These are phyloP conservation scores for Polia nebulosa DNA, from an alignment of 2,888 invertebrate genomes.

Conservation along the genomic window DNA sequence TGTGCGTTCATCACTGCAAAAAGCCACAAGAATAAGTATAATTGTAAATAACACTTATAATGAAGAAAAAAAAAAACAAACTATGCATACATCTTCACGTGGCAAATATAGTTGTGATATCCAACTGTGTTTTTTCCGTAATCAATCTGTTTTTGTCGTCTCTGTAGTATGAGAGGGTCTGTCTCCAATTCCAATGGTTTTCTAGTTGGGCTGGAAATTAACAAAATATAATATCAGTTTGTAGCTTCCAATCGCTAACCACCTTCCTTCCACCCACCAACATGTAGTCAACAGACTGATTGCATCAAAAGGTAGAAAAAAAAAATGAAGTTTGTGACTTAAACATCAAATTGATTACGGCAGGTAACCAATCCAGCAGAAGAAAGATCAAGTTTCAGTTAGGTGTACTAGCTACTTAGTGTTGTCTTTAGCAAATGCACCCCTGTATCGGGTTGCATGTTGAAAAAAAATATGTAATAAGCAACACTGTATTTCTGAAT, in stretches of 20 bases:
- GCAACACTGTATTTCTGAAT: neutral
- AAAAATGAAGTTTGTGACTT: neutral
- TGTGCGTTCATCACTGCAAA: slow-evolving; percentile 91
- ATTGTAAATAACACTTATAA: neutral
- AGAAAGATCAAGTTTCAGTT: neutral
- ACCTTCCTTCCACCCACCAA: no score
- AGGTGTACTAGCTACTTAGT: neutral
- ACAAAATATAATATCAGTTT: slow-evolving; percentile 8
- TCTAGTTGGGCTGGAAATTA: slow-evolving; percentile 70
- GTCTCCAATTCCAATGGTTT: slow-evolving; percentile 91
- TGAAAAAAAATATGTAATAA: slow-evolving; percentile 6
- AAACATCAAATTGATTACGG: neutral
- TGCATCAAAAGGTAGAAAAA: no score
- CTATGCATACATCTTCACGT: slow-evolving; percentile 93
- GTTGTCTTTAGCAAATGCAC: neutral
- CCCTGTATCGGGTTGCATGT: neutral
- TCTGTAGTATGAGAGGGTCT: slow-evolving; percentile 93
- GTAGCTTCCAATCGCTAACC: no score
- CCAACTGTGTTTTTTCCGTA: slow-evolving; percentile 98
- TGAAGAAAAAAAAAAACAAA: neutral
- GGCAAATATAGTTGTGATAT: slow-evolving; percentile 94
- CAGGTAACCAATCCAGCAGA: neutral
- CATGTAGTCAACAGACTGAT: no score
- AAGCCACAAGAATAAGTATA: neutral
- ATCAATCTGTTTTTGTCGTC: slow-evolving; percentile 98